Percentiles rank a stretch among this genome's conserved stretches.
These are phyloP conservation scores for Bellardia bayeri DNA, from an alignment of 2,888 invertebrate genomes.

Conservation along the genomic window DNA sequence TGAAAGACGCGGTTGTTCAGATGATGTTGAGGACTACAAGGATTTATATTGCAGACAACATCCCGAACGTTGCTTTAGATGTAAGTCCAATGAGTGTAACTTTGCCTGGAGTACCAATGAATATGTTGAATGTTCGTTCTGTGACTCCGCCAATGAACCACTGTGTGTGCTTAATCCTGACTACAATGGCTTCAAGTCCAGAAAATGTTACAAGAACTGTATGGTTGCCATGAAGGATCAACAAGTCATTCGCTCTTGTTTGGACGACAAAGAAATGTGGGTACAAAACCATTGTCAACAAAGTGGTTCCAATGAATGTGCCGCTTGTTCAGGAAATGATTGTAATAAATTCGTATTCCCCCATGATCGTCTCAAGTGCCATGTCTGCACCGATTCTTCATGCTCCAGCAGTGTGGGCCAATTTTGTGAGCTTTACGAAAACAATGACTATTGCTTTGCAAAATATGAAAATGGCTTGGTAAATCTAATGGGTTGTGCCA, in stretches of 20 bases:
- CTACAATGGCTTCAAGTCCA: constrained; percentile 65
- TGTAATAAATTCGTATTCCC: constrained; percentile 80
- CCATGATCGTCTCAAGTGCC: constrained; percentile 78
- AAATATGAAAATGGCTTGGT: constrained; percentile 77
- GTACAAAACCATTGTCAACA: constrained; percentile 76
- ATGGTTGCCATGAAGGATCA: constrained; percentile 78
- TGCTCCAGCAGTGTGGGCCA: constrained; percentile 75
- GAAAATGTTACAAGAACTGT: constrained; percentile 80
- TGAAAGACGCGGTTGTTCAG: constrained; percentile 79
- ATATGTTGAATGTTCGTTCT: constrained; percentile 78
- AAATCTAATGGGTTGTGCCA: constrained; percentile 78
- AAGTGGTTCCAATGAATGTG: constrained; percentile 76
- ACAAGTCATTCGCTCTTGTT: constrained; percentile 79
- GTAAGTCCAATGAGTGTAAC: constrained; percentile 83
- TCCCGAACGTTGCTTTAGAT: constrained; percentile 77
- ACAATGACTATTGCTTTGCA: constrained; percentile 79
- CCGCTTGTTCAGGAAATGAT: constrained; percentile 71
- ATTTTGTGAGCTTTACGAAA: constrained; percentile 76
- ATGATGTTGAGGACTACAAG: constrained; percentile 80
- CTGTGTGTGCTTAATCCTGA: constrained; percentile 76
- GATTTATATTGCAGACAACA: constrained; percentile 79
- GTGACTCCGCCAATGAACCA: constrained; percentile 76
- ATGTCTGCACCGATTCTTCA: constrained; percentile 76
- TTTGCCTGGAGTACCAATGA: constrained; percentile 77
- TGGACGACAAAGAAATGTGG: constrained; percentile 80